These are phyloP conservation scores for Trachurus trachurus DNA, from an alignment of 2,797 vertebrate genomes.

Conservation along the genomic window DNA sequence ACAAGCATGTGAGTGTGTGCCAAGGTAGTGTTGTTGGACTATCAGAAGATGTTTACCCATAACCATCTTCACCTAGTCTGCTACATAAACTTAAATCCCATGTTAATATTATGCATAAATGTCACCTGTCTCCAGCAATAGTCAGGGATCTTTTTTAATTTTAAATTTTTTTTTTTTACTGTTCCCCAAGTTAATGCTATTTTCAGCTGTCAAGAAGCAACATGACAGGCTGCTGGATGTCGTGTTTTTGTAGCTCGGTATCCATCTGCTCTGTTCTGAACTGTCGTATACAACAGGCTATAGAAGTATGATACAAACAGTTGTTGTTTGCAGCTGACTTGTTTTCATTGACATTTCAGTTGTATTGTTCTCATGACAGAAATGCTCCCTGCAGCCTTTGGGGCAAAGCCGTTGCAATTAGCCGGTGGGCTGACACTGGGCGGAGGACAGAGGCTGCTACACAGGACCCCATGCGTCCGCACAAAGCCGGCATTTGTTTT, in stretches of 20 bases:
- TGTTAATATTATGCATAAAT: conserved; percentile 15
- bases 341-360: conserved; percentile 53
- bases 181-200: background rate
- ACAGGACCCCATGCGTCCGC: conserved; percentile 22
- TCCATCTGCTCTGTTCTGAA: conserved; percentile 16
- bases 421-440: conserved; percentile 40
- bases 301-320: background rate
- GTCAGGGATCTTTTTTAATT: no score
- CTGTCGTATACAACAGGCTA: background rate
- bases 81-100: conserved; percentile 32
- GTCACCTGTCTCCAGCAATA: background rate
- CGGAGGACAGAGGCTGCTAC: conserved; percentile 34
- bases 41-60: conserved; percentile 60
- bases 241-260: background rate
- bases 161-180: no score
- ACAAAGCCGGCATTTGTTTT: conserved; percentile 48
- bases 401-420: conserved; percentile 52
- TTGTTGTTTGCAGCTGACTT: conserved; percentile 30
- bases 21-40: conserved; percentile 47
- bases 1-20: conserved; percentile 35
- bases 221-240: background rate
- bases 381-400: conserved; percentile 38
- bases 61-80: conserved; percentile 46
- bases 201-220: background rate
- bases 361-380: conserved; percentile 47